These are phyloP conservation scores for Dolichomitus sp. DNA, from an alignment of 2,888 invertebrate species.

Conservation along the genomic window DNA sequence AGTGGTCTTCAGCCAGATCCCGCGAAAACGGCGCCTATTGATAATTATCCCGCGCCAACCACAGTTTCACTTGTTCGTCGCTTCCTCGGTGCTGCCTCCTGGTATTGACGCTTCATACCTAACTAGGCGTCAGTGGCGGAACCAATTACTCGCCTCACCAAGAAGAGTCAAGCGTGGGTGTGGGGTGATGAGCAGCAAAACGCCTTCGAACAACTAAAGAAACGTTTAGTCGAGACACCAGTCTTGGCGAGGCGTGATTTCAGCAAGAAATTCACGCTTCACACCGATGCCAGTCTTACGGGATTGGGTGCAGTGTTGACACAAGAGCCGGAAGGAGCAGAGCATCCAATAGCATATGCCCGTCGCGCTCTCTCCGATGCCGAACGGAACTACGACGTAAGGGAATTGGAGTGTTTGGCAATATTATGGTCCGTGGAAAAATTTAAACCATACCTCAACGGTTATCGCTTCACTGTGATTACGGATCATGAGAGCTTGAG, in stretches of 20 bases:
- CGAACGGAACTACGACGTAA: not conserved
- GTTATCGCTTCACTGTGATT: too few species aligned
- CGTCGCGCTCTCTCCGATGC: not conserved
- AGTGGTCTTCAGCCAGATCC: too few species aligned
- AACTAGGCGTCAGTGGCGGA: constrained; percentile 62
- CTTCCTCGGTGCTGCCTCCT: constrained; percentile 74
- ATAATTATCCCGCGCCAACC: constrained; percentile 21
- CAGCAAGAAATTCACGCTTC: too few species aligned
- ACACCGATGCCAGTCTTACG: too few species aligned
- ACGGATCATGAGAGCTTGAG: too few species aligned
- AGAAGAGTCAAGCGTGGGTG: constrained; percentile 61
- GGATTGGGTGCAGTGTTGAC: too few species aligned
- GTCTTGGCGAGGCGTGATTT: constrained; percentile 45
- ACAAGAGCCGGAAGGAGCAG: not conserved
- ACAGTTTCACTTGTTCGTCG: constrained; percentile 46
- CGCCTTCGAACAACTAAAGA: too few species aligned
- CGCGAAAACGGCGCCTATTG: constrained; percentile 1
- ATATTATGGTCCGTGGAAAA: not conserved
- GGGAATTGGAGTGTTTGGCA: constrained; percentile 8
- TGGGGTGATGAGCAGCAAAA: constrained; percentile 67
- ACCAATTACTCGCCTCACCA: constrained; percentile 68
- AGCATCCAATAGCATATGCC: not conserved
- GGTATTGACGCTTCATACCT: constrained; percentile 75
- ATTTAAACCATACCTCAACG: not conserved
- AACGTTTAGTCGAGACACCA: too few species aligned